phyloP scores from a whole-genome alignment of 2,888 invertebrate species.

The Nineta flava region DNA sequence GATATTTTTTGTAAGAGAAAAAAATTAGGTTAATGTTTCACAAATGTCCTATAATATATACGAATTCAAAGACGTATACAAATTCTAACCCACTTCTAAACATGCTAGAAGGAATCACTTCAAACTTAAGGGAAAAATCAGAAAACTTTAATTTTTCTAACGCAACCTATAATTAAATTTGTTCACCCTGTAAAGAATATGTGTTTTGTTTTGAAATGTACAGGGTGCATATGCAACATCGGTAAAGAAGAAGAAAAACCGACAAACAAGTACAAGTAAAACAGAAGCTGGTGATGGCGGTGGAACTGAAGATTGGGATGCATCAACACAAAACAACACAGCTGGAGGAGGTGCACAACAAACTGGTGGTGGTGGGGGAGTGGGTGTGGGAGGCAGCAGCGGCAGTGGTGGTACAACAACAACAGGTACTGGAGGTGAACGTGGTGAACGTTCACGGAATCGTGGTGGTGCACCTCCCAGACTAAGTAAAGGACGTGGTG shows the following conservation, averaged over 20 bases:
- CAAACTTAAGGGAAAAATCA: no score
- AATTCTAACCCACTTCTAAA: no score
- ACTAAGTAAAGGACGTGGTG: constrained; percentile 35
- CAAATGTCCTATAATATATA: no score
- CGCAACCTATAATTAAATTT: no score
- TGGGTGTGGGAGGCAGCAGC: constrained; percentile 16
- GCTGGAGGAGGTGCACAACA: background rate
- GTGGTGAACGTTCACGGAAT: constrained; percentile 25
- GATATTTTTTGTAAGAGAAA: no score
- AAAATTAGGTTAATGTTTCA: no score
- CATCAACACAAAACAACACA: constrained; percentile 12
- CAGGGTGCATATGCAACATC: constrained; percentile 75
- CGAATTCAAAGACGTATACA: no score
- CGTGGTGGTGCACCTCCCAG: constrained; percentile 29
- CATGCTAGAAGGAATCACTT: no score
- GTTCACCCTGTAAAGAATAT: no score
- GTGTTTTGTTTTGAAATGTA: no score
- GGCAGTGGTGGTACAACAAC: background rate
- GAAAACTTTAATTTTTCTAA: no score
- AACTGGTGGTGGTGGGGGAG: background rate
- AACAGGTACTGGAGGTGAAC: constrained; percentile 19
- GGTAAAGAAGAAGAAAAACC: constrained; percentile 77
- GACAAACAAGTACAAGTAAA: constrained; percentile 29
- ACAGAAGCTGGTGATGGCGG: constrained; percentile 14
- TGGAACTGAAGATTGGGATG: constrained; percentile 16